Evolutionary conservation across 2,888 invertebrate genomes (phyloP).

Genomic region (Theretra japonica): DNA sequence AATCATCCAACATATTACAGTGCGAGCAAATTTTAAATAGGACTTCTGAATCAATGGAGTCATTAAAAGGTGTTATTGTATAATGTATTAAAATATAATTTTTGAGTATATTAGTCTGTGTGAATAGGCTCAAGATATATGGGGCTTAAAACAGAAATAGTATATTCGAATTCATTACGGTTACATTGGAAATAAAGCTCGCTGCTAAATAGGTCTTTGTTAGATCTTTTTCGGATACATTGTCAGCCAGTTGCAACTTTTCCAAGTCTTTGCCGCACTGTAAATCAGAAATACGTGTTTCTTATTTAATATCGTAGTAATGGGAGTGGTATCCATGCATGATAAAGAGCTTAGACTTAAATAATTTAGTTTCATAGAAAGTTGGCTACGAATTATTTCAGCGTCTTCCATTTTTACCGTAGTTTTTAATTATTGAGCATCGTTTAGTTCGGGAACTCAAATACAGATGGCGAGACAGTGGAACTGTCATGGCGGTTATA

Average conservation of each 20-base stretch:
- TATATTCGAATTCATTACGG: background rate
- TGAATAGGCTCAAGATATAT: background rate
- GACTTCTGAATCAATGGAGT: background rate
- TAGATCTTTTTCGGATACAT: background rate
- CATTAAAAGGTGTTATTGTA: background rate
- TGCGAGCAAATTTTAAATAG: background rate
- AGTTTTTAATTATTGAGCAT: conserved; percentile 43
- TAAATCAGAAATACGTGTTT: conserved; percentile 27
- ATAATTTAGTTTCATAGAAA: conserved; percentile 66
- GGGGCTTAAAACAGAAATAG: background rate
- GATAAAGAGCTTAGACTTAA: conserved; percentile 65
- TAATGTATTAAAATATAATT: background rate
- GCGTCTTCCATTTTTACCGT: conserved; percentile 79
- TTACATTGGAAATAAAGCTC: background rate
- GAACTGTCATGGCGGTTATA: conserved; percentile 27
- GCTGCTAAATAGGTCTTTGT: background rate
- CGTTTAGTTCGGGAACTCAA: conserved; percentile 33
- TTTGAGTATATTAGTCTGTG: background rate
- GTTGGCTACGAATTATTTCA: conserved; percentile 84
- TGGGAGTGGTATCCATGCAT: conserved; percentile 51
- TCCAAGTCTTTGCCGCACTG: conserved; percentile 27
- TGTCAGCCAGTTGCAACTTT: background rate
- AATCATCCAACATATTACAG: background rate
- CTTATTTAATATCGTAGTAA: conserved; percentile 28
- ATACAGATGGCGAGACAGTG: conserved; percentile 31